phyloP scores from a whole-genome alignment of 1,140 invertebrate species.

The Musca vetustissima region DNA sequence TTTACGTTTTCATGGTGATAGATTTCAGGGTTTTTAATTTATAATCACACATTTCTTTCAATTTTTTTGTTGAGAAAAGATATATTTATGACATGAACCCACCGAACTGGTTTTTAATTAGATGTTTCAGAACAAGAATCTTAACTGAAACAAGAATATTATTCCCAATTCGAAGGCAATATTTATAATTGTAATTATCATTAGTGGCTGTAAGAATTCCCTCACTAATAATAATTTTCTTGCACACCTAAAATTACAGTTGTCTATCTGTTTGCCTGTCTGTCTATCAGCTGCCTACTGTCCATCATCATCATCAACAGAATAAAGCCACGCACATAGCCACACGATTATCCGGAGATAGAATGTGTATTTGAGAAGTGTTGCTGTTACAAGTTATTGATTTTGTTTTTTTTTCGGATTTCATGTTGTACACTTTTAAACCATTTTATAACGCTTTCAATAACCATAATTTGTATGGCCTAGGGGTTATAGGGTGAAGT shows the following conservation, averaged over 20 bases:
- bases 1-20: too few relatives aligned
- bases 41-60: too few relatives aligned
- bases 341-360: too few relatives aligned
- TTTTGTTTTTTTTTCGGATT: background rate
- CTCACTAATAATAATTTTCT: background rate
- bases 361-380: too few relatives aligned
- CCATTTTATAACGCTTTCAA: background rate
- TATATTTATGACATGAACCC: too few relatives aligned
- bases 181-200: constrained; percentile 9
- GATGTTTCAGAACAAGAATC: too few relatives aligned
- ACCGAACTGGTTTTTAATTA: too few relatives aligned
- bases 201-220: constrained; percentile 10
- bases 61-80: too few relatives aligned
- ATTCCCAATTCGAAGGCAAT: too few relatives aligned
- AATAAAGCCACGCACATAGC: too few relatives aligned
- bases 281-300: background rate
- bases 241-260: background rate
- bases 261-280: background rate
- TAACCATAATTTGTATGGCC: constrained; percentile 13
- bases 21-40: too few relatives aligned
- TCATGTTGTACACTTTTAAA: background rate
- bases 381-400: constrained; percentile 5
- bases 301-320: background rate
- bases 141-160: too few relatives aligned
- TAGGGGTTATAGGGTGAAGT: background rate